Conservation (phyloP, 1,140 invertebrate species). For the Batillaria attramentaria region DNA sequence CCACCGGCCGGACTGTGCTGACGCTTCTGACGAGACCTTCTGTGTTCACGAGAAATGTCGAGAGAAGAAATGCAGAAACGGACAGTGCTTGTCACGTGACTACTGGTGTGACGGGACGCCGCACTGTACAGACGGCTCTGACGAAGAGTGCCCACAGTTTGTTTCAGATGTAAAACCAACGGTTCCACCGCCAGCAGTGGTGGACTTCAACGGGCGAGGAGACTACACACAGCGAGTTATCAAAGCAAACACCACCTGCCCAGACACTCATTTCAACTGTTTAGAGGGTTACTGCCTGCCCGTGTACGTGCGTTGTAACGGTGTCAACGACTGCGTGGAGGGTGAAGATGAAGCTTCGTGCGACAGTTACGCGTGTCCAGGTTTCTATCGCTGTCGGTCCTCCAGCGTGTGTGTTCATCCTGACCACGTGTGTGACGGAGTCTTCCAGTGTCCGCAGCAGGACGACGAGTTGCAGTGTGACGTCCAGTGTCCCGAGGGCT, state of each 20-base stretch:
- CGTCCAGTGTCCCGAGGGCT: conserved; percentile 42
- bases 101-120: background rate
- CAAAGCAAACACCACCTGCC: background rate
- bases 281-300: background rate
- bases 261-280: conserved; percentile 19
- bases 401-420: conserved; percentile 25
- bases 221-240: background rate
- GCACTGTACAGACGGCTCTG: conserved; percentile 4
- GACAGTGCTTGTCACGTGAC: conserved; percentile 1
- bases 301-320: conserved; percentile 24
- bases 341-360: conserved; percentile 6
- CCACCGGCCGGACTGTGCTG: background rate
- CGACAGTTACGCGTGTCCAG: conserved; percentile 24
- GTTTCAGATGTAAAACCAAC: background rate
- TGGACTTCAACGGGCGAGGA: background rate
- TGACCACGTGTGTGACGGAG: conserved; percentile 22
- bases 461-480: conserved; percentile 36
- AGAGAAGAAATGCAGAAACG: background rate
- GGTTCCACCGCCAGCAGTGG: background rate
- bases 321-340: background rate
- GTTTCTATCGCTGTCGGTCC: conserved; percentile 26
- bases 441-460: conserved; percentile 32
- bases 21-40: background rate
- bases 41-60: background rate
- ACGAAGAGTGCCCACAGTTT: background rate